These are phyloP conservation scores for Poeciliopsis paucimaculata DNA, from an alignment of 2,797 vertebrate genomes.

Conservation along the genomic window DNA sequence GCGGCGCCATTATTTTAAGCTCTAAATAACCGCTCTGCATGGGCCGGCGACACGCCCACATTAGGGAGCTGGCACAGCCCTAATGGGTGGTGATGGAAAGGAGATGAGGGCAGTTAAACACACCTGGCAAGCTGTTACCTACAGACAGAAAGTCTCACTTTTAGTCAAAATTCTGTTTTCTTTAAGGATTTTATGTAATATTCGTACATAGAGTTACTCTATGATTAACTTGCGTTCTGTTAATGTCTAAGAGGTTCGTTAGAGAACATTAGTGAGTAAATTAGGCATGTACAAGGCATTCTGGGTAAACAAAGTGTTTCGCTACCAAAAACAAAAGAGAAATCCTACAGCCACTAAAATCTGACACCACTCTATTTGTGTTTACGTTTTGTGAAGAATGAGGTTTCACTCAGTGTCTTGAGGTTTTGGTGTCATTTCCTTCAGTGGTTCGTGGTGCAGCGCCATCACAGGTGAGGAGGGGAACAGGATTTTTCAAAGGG, in stretches of 20 bases:
- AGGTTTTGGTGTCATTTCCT: too few relatives aligned
- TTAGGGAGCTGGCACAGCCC: constrained; percentile 65
- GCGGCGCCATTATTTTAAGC: constrained; percentile 75
- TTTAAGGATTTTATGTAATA: not conserved
- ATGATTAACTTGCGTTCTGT: not conserved
- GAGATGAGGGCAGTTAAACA: constrained; percentile 71
- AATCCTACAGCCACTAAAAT: too few relatives aligned
- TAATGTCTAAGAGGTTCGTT: not conserved
- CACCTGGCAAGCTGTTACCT: constrained; percentile 69
- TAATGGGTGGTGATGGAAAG: constrained; percentile 42
- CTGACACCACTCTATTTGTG: too few relatives aligned
- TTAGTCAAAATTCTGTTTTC: not conserved
- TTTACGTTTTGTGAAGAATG: too few relatives aligned
- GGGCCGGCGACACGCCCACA: constrained; percentile 63
- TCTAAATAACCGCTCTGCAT: constrained; percentile 74
- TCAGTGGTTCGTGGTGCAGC: too few relatives aligned
- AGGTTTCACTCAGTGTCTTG: too few relatives aligned
- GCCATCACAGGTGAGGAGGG: too few relatives aligned
- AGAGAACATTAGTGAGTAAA: not conserved
- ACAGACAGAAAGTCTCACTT: not conserved
- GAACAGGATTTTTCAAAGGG: too few relatives aligned
- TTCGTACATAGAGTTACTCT: not conserved
- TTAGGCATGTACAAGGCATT: too few relatives aligned
- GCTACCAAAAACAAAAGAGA: too few relatives aligned
- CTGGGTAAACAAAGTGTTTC: too few relatives aligned